Evolutionary conservation across 2,113 vertebrate species (phyloP).

Genomic region (Chascanopsetta lugubris): DNA sequence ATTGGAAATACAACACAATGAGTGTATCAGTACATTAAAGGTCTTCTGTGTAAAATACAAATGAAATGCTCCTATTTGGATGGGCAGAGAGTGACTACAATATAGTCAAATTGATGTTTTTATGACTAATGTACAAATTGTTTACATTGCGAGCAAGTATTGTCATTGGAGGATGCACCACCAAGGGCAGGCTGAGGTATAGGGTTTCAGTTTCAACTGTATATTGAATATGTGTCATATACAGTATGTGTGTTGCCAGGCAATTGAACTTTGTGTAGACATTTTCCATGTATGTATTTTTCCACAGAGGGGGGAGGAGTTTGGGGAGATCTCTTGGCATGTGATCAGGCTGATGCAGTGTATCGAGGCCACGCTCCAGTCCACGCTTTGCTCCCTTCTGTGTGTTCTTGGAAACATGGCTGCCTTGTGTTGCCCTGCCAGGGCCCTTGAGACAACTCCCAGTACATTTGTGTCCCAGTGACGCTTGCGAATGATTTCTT

Average conservation of each 20-base stretch:
- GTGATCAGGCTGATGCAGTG: slow-evolving; percentile 6
- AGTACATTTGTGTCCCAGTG: slow-evolving; percentile 43
- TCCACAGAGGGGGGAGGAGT: slow-evolving; percentile 19
- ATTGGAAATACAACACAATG: too few relatives aligned
- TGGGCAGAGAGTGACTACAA: too few relatives aligned
- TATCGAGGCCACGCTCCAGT: slow-evolving; percentile 28
- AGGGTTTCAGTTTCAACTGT: too few relatives aligned
- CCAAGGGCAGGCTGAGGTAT: too few relatives aligned
- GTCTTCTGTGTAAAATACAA: too few relatives aligned
- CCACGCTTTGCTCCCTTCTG: slow-evolving; percentile 41
- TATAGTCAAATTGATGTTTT: too few relatives aligned
- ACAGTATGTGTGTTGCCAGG: slow-evolving; percentile 1
- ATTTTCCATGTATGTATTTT: slow-evolving; percentile 47
- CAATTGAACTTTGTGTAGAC: background rate
- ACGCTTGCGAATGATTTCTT: slow-evolving; percentile 36
- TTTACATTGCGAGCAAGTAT: too few relatives aligned
- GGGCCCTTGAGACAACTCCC: slow-evolving; percentile 49
- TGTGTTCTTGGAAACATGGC: slow-evolving; percentile 59
- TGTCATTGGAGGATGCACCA: too few relatives aligned
- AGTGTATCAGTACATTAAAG: too few relatives aligned
- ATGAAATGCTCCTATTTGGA: too few relatives aligned
- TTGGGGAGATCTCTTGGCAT: slow-evolving; percentile 40
- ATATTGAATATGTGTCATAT: too few relatives aligned
- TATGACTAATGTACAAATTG: too few relatives aligned
- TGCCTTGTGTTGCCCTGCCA: slow-evolving; percentile 48